Conservation (phyloP, 2,797 vertebrate species). For the Chiroxiphia lanceolata region DNA sequence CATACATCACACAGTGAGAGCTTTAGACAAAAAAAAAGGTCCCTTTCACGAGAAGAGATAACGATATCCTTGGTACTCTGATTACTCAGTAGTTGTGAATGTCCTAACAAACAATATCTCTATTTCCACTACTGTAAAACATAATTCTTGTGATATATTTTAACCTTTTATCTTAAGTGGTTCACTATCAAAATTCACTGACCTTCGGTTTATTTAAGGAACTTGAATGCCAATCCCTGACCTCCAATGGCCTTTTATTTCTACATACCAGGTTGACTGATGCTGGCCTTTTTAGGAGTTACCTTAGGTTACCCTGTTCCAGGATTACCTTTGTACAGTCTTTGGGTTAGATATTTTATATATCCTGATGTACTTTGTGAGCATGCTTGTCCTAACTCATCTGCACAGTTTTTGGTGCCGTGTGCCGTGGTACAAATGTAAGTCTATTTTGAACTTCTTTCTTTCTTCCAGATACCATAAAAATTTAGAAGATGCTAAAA, state of each 20-base stretch:
- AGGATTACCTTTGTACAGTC: background rate
- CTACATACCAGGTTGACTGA: background rate
- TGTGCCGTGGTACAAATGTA: background rate
- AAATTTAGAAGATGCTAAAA: conserved; percentile 91
- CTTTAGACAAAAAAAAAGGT: background rate
- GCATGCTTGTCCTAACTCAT: background rate
- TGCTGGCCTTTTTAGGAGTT: background rate
- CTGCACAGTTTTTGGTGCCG: background rate
- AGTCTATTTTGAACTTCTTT: background rate
- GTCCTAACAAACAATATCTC: background rate
- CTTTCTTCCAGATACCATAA: conserved; percentile 84
- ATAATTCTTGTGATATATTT: background rate
- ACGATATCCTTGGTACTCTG: background rate
- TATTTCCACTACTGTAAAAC: background rate
- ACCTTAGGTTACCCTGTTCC: background rate
- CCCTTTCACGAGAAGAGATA: background rate
- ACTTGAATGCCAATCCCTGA: background rate
- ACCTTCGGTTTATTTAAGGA: background rate
- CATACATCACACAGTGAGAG: background rate
- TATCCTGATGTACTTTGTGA: background rate
- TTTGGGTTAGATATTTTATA: background rate
- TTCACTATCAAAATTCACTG: background rate
- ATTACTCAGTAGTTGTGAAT: background rate
- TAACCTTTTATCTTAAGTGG: conserved; percentile 10
- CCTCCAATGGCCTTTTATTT: background rate